These are phyloP conservation scores for Carpatolechia fugitivella DNA, from an alignment of 2,888 invertebrate species.

Conservation along the genomic window DNA sequence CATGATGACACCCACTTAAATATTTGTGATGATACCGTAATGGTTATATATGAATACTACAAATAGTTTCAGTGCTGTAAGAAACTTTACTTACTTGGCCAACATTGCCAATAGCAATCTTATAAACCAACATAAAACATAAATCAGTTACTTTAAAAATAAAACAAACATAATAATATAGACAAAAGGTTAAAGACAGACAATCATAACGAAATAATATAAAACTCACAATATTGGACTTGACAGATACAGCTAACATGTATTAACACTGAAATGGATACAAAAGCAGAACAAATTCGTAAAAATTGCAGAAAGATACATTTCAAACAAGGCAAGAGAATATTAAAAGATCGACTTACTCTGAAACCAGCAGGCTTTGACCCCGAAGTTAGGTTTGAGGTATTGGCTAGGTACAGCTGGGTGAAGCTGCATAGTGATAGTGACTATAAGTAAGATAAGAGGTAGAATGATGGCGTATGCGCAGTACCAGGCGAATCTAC, in stretches of 20 bases:
- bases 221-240: neutral
- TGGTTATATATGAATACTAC: neutral
- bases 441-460: conserved; percentile 72
- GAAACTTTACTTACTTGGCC: neutral
- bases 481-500: conserved; percentile 78
- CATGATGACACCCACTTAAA: too few species aligned
- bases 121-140: neutral
- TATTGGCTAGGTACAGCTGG: conserved; percentile 81
- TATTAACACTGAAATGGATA: neutral
- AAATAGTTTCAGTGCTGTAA: neutral
- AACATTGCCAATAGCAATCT: conserved; percentile 6
- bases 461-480: conserved; percentile 79
- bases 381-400: conserved; percentile 79
- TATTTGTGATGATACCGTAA: too few species aligned
- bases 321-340: neutral
- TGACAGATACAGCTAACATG: neutral
- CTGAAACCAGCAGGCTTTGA: conserved; percentile 80
- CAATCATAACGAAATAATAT: neutral
- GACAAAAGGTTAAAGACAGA: neutral
- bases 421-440: conserved; percentile 77
- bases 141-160: neutral
- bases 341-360: conserved; percentile 61
- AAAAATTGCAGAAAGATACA: too few species aligned
- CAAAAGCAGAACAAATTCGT: neutral
- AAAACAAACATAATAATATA: neutral